Evolutionary conservation across 1,140 invertebrate species (phyloP).

Genomic region (Drosophila kepulauana): DNA sequence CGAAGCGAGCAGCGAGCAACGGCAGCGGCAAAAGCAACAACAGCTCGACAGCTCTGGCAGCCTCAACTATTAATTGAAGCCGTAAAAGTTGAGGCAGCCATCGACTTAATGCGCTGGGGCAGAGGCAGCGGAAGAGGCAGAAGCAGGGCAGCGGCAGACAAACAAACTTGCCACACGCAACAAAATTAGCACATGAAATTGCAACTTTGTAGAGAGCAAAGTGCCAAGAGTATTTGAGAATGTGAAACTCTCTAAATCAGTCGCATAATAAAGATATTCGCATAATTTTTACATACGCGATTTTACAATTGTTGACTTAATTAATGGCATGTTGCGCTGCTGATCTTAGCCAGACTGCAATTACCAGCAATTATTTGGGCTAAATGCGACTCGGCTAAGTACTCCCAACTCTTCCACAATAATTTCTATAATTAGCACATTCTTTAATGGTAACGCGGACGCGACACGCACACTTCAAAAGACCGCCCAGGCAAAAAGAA

Average conservation of each 20-base stretch:
- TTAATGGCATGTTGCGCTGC: conserved; percentile 39
- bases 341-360: conserved; percentile 47
- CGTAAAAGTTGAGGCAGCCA: conserved; percentile 42
- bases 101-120: neutral
- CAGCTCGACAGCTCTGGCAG: conserved; percentile 25
- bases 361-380: conserved; percentile 67
- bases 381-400: conserved; percentile 39
- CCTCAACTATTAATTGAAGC: conserved; percentile 58
- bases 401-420: conserved; percentile 26
- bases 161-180: conserved; percentile 61
- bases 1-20: conserved; percentile 32
- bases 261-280: conserved; percentile 38
- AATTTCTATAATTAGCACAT: conserved; percentile 71
- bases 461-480: conserved; percentile 54
- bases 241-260: conserved; percentile 16
- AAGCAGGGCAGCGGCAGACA: conserved; percentile 5
- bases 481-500: neutral
- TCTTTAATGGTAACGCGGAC: conserved; percentile 59
- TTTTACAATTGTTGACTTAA: conserved; percentile 42
- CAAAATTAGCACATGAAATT: conserved; percentile 52
- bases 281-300: conserved; percentile 57
- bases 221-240: conserved; percentile 8
- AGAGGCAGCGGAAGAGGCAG: no score
- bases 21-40: neutral
- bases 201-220: conserved; percentile 16